A percentile compares a stretch with the other conserved stretches of the same genome.
These are phyloP conservation scores for Thecocarcelia acutangulata DNA, from an alignment of 2,888 invertebrate species.

Conservation along the genomic window DNA sequence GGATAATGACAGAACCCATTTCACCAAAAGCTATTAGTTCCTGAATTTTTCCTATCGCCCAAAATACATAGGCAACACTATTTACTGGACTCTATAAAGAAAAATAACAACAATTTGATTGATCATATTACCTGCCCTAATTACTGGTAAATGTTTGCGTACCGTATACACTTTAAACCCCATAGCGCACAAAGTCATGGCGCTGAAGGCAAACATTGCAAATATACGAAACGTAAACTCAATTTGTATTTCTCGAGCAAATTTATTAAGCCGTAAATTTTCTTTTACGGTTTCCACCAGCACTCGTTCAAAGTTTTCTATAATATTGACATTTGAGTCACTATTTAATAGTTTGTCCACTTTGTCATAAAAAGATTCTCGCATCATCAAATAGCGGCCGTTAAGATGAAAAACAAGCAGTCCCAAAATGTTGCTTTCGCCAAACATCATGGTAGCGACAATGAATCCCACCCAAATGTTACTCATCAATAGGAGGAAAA, in stretches of 20 bases:
- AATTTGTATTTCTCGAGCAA: slow-evolving; percentile 72
- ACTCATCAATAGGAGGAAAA: slow-evolving; percentile 69
- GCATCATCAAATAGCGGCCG: slow-evolving; percentile 73
- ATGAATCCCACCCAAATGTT: slow-evolving; percentile 73
- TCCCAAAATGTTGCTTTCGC: slow-evolving; percentile 73
- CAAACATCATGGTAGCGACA: slow-evolving; percentile 72
- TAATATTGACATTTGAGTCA: slow-evolving; percentile 56
- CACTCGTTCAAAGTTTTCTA: slow-evolving; percentile 69
- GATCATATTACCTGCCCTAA: neutral
- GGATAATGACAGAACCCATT: slow-evolving; percentile 73
- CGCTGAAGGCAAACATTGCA: slow-evolving; percentile 74
- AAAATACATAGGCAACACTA: slow-evolving; percentile 71
- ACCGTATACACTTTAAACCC: slow-evolving; percentile 75
- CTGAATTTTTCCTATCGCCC: slow-evolving; percentile 74
- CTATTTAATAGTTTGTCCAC: slow-evolving; percentile 67
- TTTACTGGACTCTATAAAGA: slow-evolving; percentile 73
- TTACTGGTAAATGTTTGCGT: neutral
- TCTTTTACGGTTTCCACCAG: slow-evolving; percentile 70
- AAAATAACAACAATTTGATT: too few relatives aligned
- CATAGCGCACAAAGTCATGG: slow-evolving; percentile 74
- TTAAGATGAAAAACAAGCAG: slow-evolving; percentile 74
- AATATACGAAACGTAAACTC: slow-evolving; percentile 75
- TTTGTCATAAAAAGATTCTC: slow-evolving; percentile 70
- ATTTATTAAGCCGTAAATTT: slow-evolving; percentile 73
- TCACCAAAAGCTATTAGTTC: slow-evolving; percentile 74